phyloP scores from a whole-genome alignment of 1,140 invertebrate genomes.

The Musca domestica region DNA sequence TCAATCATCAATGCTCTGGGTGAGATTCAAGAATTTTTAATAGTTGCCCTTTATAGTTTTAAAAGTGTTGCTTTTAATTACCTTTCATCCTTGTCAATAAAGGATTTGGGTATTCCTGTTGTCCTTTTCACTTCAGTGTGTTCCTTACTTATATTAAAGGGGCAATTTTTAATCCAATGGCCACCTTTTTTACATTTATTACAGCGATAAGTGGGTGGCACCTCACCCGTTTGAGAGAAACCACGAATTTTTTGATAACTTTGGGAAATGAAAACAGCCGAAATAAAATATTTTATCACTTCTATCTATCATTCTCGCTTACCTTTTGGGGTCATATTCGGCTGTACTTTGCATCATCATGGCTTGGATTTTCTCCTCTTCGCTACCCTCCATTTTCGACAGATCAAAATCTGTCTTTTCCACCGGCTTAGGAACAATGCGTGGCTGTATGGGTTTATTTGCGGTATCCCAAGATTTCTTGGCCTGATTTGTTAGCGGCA shows the following conservation, averaged over 20 bases:
- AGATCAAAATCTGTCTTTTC: conserved; percentile 66
- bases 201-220: conserved; percentile 87
- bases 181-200: conserved; percentile 89
- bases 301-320: conserved; percentile 50
- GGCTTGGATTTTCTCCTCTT: conserved; percentile 95
- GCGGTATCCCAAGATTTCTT: conserved; percentile 69
- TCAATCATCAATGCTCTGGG: conserved; percentile 14
- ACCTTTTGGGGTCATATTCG: conserved; percentile 96
- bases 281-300: too few relatives aligned
- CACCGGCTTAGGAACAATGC: conserved; percentile 29
- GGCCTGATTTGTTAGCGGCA: conserved; percentile 75
- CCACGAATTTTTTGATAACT: conserved; percentile 87
- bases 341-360: conserved; percentile 96
- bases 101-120: conserved; percentile 96
- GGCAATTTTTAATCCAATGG: conserved; percentile 96
- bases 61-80: conserved; percentile 23
- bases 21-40: neutral
- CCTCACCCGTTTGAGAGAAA: conserved; percentile 80
- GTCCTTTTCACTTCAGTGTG: conserved; percentile 82
- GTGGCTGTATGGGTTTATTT: conserved; percentile 58
- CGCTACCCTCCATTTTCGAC: conserved; percentile 83
- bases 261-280: neutral
- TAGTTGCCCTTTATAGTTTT: neutral
- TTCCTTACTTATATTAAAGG: conserved; percentile 59
- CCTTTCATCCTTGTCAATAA: conserved; percentile 70